Evolutionary conservation across 2,888 invertebrate species (phyloP).

Genomic region (Acleris emargana): DNA sequence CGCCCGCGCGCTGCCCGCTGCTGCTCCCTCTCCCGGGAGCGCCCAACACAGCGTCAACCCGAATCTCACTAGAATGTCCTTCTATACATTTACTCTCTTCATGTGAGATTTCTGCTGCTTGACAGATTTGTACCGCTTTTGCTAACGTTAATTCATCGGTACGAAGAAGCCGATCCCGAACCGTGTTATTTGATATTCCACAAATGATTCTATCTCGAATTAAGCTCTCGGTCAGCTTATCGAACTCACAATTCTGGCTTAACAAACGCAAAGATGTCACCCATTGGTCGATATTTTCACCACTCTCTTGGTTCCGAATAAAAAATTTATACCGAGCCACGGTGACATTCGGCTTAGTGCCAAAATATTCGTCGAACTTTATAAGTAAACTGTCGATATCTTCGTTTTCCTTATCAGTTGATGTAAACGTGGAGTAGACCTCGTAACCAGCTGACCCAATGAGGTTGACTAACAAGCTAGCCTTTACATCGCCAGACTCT

Average conservation of each 20-base stretch:
- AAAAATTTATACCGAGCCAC: constrained; percentile 36
- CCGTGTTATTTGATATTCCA: not conserved
- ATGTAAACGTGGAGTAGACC: constrained; percentile 37
- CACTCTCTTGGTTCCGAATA: constrained; percentile 32
- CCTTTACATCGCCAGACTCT: constrained; percentile 38
- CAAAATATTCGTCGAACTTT: not conserved
- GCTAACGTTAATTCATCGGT: not conserved
- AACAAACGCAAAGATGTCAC: constrained; percentile 33
- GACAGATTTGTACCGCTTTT: not conserved
- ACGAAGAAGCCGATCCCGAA: not conserved
- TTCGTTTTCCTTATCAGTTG: constrained; percentile 20
- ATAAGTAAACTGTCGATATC: constrained; percentile 19
- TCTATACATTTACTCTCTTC: not conserved
- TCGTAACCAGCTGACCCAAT: constrained; percentile 40
- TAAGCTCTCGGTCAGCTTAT: not conserved
- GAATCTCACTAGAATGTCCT: not conserved
- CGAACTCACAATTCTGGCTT: constrained; percentile 15
- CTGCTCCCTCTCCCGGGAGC: not conserved
- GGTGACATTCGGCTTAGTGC: constrained; percentile 16
- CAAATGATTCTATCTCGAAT: constrained; percentile 1
- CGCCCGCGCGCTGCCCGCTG: too few relatives aligned
- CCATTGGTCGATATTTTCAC: constrained; percentile 35
- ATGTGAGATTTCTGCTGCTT: not conserved
- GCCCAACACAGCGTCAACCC: not conserved
- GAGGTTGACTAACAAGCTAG: constrained; percentile 40